phyloP scores from a whole-genome alignment of 2,797 vertebrate genomes.

The Vespertilio murinus region DNA sequence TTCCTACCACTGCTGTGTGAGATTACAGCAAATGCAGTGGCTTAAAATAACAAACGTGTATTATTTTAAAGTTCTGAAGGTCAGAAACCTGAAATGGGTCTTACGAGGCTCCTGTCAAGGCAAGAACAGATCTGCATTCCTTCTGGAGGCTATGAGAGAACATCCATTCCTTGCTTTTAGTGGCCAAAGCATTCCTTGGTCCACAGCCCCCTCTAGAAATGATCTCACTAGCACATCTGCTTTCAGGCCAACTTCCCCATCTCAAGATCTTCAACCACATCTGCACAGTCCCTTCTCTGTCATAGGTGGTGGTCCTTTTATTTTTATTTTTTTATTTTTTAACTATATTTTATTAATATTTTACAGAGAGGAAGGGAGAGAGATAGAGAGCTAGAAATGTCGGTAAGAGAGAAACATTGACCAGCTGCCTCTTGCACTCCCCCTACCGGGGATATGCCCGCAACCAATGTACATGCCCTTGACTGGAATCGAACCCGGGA shows the following conservation, averaged over 20 bases:
- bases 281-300: background rate
- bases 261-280: background rate
- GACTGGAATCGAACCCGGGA: too few relatives aligned
- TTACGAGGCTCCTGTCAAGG: background rate
- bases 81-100: background rate
- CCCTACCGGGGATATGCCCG: too few relatives aligned
- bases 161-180: background rate
- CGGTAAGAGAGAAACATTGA: too few relatives aligned
- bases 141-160: background rate
- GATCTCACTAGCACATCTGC: background rate
- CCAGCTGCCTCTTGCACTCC: too few relatives aligned
- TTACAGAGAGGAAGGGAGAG: too few relatives aligned
- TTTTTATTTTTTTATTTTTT: too few relatives aligned
- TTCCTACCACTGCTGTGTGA: background rate
- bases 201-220: background rate
- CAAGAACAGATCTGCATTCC: background rate
- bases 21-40: background rate
- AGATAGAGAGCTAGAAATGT: too few relatives aligned
- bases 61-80: background rate
- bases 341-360: too few relatives aligned
- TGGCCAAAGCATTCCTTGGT: background rate
- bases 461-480: too few relatives aligned
- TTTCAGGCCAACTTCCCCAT: background rate
- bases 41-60: constrained; percentile 15
- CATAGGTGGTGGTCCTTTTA: too few relatives aligned